Conservation (phyloP, 1,140 invertebrate genomes). For the Scaptomyza graminum region DNA sequence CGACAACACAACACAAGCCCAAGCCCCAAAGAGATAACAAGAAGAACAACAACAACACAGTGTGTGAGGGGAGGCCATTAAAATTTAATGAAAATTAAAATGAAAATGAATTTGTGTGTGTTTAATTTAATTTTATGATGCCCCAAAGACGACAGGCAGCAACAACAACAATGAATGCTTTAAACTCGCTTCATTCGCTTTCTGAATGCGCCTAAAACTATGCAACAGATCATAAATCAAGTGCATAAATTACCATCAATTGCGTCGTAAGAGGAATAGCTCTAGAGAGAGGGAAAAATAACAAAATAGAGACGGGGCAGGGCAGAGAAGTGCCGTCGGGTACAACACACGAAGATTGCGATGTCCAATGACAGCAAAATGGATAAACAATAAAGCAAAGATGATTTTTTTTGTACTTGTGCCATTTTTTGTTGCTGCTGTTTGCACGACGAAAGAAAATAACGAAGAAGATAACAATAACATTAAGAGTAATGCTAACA, state of each 20-base stretch:
- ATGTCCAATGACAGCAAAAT: conserved; percentile 49
- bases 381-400: conserved; percentile 68
- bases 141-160: conserved; percentile 55
- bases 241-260: conserved; percentile 59
- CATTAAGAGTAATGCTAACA: conserved; percentile 69
- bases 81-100: conserved; percentile 83
- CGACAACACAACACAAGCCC: conserved; percentile 21
- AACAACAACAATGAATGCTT: conserved; percentile 25
- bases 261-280: not conserved
- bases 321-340: not conserved
- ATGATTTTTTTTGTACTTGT: not conserved
- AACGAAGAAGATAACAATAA: conserved; percentile 65
- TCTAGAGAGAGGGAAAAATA: no score
- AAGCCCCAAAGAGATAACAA: conserved; percentile 31
- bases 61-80: conserved; percentile 55
- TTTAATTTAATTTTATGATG: conserved; percentile 79
- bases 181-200: conserved; percentile 30
- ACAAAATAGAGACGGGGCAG: no score
- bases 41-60: conserved; percentile 52
- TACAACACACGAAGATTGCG: not conserved
- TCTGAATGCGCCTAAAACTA: conserved; percentile 74
- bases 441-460: not conserved
- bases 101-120: conserved; percentile 79
- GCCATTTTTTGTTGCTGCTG: conserved; percentile 5
- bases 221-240: conserved; percentile 75